Evolutionary conservation across 64 coral and sea anemone genomes (phyloP), one percentile per base, ranked within the genome.

Genomic region (Pachyseris speciosa): DNA sequence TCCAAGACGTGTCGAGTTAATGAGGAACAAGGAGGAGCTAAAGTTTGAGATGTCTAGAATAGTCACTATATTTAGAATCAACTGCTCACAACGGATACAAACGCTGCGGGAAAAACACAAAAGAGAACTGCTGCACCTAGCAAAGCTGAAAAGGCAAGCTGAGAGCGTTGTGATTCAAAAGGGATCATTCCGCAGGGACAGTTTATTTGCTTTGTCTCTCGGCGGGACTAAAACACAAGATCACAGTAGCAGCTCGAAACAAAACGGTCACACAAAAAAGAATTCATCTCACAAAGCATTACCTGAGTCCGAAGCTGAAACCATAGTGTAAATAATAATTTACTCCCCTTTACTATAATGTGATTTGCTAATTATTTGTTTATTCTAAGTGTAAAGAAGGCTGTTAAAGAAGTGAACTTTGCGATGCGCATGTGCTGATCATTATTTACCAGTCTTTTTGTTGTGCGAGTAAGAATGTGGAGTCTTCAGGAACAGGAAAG

Each of bases 51-150:
- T 92, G 89, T 92, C 89, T 5, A 22, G 27, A 33, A 43, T 92
- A 34, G 89, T 92, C 4, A 20, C 57, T 13, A 51, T 59, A 3
- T 92, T 92, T 36, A 37, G 57, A 17, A 72, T 72, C 1, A 92
- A 92, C 71, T 92, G 89, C 43, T 47, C 69, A 22, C 66, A 58
- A 9, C 49, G 39, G 13, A 83, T 84, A 66, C 47, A 80, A 0
- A 26, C 17, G 4, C 47, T 92, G 13, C 41, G 51, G 12, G 24
- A 73, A 25, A 83, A 83, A 16, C 89, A 92, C 67, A 43, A 72
- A 48, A 84, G 61, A 84, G 89, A 92, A 36, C 47, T 92, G 30
- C 52, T 84, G 19, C 78, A 74, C 37, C 17, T 92, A 37, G 70
- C 80, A 0, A 92, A 64, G 70, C 78, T 92, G 0, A 92, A 92